phyloP scores from a whole-genome alignment of 2,888 invertebrate genomes.

The Hoplodrina blanda region DNA sequence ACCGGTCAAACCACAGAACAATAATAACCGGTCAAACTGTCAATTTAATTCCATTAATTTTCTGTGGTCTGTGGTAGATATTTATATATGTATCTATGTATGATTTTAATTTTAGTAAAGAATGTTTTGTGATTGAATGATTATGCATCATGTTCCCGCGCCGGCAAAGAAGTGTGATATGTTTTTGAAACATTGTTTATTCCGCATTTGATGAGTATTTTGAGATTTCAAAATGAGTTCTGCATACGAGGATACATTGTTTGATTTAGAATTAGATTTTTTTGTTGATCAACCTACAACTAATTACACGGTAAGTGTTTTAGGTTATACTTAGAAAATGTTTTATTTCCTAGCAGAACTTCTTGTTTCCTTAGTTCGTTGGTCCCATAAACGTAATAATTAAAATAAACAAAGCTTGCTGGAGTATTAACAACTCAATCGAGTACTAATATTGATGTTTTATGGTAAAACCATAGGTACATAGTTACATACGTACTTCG shows the following conservation, averaged over 20 bases:
- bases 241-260: conserved; percentile 60
- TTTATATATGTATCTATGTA: too few species aligned
- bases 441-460: background rate
- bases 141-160: conserved; percentile 45
- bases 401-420: too few species aligned
- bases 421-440: background rate
- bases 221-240: conserved; percentile 51
- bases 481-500: too few species aligned
- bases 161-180: conserved; percentile 52
- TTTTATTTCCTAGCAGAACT: background rate
- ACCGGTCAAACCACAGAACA: too few species aligned
- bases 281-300: conserved; percentile 67
- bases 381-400: background rate
- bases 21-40: too few species aligned
- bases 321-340: conserved; percentile 53
- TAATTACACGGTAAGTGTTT: conserved; percentile 73
- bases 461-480: background rate
- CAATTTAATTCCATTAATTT: too few species aligned
- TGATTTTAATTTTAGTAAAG: too few species aligned
- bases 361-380: too few species aligned
- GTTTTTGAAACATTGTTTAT: conserved; percentile 21
- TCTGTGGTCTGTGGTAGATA: too few species aligned
- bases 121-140: conserved; percentile 18
- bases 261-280: conserved; percentile 79
- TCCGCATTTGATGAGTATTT: conserved; percentile 11